Evolutionary conservation across 2,113 vertebrate genomes (phyloP).

Genomic region (Hyperopisus bebe): DNA sequence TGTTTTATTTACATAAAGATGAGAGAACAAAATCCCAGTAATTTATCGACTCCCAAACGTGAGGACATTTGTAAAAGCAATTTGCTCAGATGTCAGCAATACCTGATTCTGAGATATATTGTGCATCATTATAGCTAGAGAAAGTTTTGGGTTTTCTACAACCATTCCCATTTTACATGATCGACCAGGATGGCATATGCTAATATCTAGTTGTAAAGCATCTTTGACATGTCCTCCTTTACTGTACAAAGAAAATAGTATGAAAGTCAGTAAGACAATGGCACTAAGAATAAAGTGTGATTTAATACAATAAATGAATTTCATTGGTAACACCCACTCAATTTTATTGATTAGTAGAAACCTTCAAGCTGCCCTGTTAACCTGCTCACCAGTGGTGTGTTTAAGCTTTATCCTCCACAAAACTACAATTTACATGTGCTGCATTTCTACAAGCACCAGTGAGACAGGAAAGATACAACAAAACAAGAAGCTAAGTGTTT

Average conservation of each 20-base stretch:
- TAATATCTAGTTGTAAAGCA: not conserved
- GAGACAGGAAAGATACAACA: not conserved
- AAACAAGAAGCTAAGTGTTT: not conserved
- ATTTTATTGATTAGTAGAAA: not conserved
- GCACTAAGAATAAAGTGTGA: not conserved
- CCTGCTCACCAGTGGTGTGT: not conserved
- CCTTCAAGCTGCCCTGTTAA: not conserved
- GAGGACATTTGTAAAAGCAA: not conserved
- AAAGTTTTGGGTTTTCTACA: not conserved
- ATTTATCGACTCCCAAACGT: not conserved
- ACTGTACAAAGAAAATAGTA: not conserved
- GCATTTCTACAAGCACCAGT: not conserved
- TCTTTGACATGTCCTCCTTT: not conserved
- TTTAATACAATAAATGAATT: not conserved
- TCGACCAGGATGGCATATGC: not conserved
- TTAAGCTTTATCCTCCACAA: not conserved
- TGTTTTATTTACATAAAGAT: not conserved
- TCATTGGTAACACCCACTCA: not conserved
- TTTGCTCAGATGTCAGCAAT: not conserved
- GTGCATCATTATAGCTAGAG: not conserved
- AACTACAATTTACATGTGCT: not conserved
- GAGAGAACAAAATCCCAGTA: not conserved
- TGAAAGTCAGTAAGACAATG: not conserved
- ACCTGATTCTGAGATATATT: not conserved
- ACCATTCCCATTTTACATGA: not conserved